Evolutionary conservation across 2,113 vertebrate genomes (phyloP), one percentile per base, ranked within the genome.

Genomic region (Columba livia): DNA sequence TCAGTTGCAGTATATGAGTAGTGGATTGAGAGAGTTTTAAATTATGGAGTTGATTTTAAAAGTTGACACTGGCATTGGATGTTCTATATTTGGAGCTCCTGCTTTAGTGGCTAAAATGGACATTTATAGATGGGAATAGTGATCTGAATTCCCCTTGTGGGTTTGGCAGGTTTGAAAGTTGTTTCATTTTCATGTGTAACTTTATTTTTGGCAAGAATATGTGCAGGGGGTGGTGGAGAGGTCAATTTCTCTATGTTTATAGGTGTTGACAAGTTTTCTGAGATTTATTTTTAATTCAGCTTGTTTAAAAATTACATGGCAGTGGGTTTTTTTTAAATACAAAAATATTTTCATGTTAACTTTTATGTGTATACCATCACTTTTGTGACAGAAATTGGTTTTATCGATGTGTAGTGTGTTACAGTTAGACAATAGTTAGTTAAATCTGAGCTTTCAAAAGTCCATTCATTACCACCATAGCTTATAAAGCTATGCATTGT

Each of bases 121-220:
- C 73, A 34, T 93, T 96, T 96, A 86, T 71, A 90, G 88, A 84
- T 40, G 86, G 91, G 88, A 94, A 94, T n/a, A 79, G 69, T 72
- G 93, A 94, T 96, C 57, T 87, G 91, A 95, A 93, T 94, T 96
- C 85, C 88, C 93, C 83, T 62, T 61, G 88, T 90, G 92, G 88
- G 44, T 85, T 95, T 96, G 92, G 94, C 88, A 92, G 44, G 19
- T 75, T 90, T 72, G 75, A 86, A 94, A 86, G 40, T 70, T 66
- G 80, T 83, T 83, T 74, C n/a, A 16, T 82, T 74, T 78, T 86
- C 72, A n/a, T 67, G 31, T 85, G 62, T 81, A 83, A 93, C 94
- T 94, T 94, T 97, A 13, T 65, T 96, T 95, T 84, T 97, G 92
- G 94, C 89, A 92, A 38, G 72, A 92, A 84, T 31, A 9, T 78